A percentile compares a stretch with the other conserved stretches of the same genome.
Evolutionary conservation across 2,888 invertebrate species (phyloP).

Genomic region (Stenichneumon culpator): DNA sequence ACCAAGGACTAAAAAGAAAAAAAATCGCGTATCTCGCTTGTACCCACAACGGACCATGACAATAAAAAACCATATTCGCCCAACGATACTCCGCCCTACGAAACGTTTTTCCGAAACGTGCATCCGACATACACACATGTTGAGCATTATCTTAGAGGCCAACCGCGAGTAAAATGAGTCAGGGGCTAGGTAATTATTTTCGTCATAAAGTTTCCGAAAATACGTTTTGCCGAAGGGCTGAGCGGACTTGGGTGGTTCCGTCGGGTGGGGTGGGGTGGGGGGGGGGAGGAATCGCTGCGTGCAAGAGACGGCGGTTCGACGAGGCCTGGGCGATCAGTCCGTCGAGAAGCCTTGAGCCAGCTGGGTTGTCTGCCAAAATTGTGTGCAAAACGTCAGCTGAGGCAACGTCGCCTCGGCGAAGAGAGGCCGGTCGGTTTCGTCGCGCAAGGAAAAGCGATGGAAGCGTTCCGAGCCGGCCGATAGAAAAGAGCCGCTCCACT

Average conservation of each 20-base stretch:
- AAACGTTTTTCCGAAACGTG: too few species aligned
- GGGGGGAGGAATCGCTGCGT: not conserved
- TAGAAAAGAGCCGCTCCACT: slow-evolving; percentile 23
- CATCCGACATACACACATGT: not conserved
- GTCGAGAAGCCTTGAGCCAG: slow-evolving; percentile 63
- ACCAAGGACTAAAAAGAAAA: too few species aligned
- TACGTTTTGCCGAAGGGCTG: slow-evolving; percentile 81
- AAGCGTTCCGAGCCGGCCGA: too few species aligned
- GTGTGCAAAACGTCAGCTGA: slow-evolving; percentile 51
- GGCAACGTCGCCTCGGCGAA: not conserved
- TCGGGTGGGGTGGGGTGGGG: slow-evolving; percentile 13
- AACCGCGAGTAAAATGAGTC: slow-evolving; percentile 77
- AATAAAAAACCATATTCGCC: too few species aligned
- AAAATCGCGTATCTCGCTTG: too few species aligned
- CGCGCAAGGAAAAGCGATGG: too few species aligned
- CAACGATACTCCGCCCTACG: too few species aligned
- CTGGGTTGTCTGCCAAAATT: slow-evolving; percentile 62
- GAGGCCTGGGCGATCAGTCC: slow-evolving; percentile 21
- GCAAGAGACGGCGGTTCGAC: not conserved
- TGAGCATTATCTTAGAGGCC: slow-evolving; percentile 30
- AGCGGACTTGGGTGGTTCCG: slow-evolving; percentile 5
- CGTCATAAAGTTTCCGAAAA: slow-evolving; percentile 83
- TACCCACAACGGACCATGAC: too few species aligned
- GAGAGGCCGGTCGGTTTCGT: not conserved
- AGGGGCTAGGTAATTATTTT: slow-evolving; percentile 80